Evolutionary conservation across 2,113 vertebrate genomes (phyloP).

Genomic region (Oryzias woworae): DNA sequence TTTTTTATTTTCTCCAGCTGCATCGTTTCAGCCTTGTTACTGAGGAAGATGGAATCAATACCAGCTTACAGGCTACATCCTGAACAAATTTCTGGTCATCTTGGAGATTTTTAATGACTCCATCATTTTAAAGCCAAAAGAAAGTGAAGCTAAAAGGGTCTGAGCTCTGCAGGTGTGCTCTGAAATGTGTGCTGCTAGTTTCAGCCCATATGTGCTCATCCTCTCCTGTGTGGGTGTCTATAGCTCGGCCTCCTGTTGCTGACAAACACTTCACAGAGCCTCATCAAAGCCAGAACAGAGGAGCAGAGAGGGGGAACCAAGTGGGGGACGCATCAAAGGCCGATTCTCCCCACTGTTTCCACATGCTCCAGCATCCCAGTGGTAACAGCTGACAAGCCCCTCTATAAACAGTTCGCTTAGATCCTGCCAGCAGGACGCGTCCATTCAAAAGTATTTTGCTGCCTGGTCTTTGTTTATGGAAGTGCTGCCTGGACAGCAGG

Average conservation of each 20-base stretch:
- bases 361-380: slow-evolving; percentile 72
- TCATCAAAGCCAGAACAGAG: slow-evolving; percentile 63
- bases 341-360: slow-evolving; percentile 68
- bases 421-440: slow-evolving; percentile 72
- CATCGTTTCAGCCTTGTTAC: too few relatives aligned
- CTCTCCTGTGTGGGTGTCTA: slow-evolving; percentile 57
- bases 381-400: slow-evolving; percentile 74
- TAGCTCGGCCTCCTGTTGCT: slow-evolving; percentile 59
- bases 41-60: too few relatives aligned
- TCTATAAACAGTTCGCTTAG: slow-evolving; percentile 74
- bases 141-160: too few relatives aligned
- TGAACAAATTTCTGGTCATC: too few relatives aligned
- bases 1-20: too few relatives aligned
- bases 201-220: slow-evolving; percentile 36
- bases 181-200: slow-evolving; percentile 21
- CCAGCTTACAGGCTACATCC: too few relatives aligned
- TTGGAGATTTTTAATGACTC: too few relatives aligned
- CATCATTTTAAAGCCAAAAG: too few relatives aligned
- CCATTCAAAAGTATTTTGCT: slow-evolving; percentile 66
- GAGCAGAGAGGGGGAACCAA: slow-evolving; percentile 39
- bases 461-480: slow-evolving; percentile 70
- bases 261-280: slow-evolving; percentile 72
- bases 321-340: slow-evolving; percentile 65
- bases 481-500: slow-evolving; percentile 62
- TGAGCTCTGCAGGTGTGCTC: slow-evolving; percentile 24